Base-by-base conservation (phyloP, 2,113 vertebrate genomes). In the Thermophis baileyi region DNA sequence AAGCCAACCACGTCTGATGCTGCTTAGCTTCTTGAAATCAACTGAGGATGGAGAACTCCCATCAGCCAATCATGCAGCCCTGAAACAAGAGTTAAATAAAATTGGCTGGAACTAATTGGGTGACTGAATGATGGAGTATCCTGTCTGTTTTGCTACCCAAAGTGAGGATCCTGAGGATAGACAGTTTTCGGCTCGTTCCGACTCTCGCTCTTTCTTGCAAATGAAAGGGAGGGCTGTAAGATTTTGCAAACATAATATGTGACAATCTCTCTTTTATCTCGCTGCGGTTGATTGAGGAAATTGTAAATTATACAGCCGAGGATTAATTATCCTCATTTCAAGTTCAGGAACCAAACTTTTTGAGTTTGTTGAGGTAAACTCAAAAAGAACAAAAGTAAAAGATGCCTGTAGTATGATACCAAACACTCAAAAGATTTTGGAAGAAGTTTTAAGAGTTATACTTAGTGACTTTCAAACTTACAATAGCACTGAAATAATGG, bases 101-200 rank as follows among this genome's bases (percentile, higher is more conserved):
- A 85, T 9, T 44, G 14, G 10, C 12, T 20, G 20, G 25, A 25
- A 44, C 46, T n/a, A 49, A 49, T 11, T 3, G 1, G 5, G 12
- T 11, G 22, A 35, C 11, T 22, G 60, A 27, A 63, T 11, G 89
- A 12, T 35, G 30, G 57, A 16, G 8, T 11, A 12, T 50, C 53
- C 24, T 53, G 49, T 69, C 22, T 3, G 11, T 85, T n/a, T 51
- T 1, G 47, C 3, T 18, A 6, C 49, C 30, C 35, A 92, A 54
- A 95, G 74, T 74, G 44, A 30, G 7, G 95, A 94, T 96, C 93
- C 87, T 91, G 87, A 81, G 93, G 89, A 93, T 0, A 53, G 87
- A 11, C 50, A 40, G 16, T 88, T 35, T 50, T 16, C 6, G 54
- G 6, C 12, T 27, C 49, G 0, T n/a, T 9, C 12, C 3, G 2